A percentile compares a stretch with the other conserved stretches of the same genome.
Evolutionary conservation across 2,888 invertebrate genomes (phyloP).

Genomic region (Drosophila rubida): DNA sequence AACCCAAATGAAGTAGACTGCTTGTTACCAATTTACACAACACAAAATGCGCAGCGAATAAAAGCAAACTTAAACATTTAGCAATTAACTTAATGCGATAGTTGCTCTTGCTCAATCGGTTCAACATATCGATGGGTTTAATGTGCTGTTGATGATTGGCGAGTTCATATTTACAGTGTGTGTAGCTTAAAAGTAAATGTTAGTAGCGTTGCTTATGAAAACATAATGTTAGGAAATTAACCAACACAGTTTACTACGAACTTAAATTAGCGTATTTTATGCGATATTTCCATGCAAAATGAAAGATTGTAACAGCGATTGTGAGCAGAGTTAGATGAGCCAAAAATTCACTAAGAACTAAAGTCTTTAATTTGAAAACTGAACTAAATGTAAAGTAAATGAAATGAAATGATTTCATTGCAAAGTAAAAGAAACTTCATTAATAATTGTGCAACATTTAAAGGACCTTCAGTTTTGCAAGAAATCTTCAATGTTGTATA

Average conservation of each 20-base stretch:
- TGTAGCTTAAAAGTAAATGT: neutral
- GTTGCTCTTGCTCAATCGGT: neutral
- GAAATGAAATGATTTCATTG: too few species aligned
- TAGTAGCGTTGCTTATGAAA: neutral
- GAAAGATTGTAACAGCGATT: too few species aligned
- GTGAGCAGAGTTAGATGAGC: too few species aligned
- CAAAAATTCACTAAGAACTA: too few species aligned
- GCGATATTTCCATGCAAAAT: too few species aligned
- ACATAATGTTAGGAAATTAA: neutral
- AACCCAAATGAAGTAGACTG: conserved; percentile 45
- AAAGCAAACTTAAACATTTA: neutral
- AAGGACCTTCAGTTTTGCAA: too few species aligned
- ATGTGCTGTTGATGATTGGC: neutral
- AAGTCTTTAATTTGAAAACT: too few species aligned
- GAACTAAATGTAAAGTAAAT: too few species aligned
- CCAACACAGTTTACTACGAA: neutral
- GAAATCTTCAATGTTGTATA: too few species aligned
- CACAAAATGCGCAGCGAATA: conserved; percentile 11
- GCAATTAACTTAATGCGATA: conserved; percentile 1
- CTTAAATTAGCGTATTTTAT: neutral
- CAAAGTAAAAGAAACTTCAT: too few species aligned
- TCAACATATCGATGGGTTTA: neutral
- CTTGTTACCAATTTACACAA: conserved; percentile 31
- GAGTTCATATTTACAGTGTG: neutral
- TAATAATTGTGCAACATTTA: too few species aligned